Conservation (phyloP, 2,797 vertebrate genomes). For the Parambassis ranga region DNA sequence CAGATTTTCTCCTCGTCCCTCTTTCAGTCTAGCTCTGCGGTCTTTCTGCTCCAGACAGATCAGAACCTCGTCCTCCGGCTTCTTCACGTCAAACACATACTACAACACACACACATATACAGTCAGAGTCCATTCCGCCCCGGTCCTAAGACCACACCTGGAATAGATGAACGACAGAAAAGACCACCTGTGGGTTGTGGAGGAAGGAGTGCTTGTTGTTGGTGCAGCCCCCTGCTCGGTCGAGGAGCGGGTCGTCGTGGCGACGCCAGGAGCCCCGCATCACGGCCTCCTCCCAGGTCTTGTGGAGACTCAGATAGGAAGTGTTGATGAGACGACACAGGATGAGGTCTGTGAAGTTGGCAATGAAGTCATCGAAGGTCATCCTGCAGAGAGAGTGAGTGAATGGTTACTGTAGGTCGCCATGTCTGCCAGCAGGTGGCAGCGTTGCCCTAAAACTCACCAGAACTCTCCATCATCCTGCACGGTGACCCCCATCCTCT, state of each 20-base stretch:
- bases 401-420: neutral
- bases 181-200: slow-evolving; percentile 97
- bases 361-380: slow-evolving; percentile 91
- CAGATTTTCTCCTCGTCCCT: slow-evolving; percentile 89
- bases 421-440: slow-evolving; percentile 8
- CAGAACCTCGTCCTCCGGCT: slow-evolving; percentile 89
- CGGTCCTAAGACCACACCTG: too few relatives aligned
- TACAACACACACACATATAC: slow-evolving; percentile 39
- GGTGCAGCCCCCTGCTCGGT: slow-evolving; percentile 89
- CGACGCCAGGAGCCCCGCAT: slow-evolving; percentile 80
- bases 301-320: slow-evolving; percentile 92
- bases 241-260: slow-evolving; percentile 81
- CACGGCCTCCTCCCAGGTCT: slow-evolving; percentile 94
- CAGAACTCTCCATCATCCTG: slow-evolving; percentile 95
- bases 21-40: slow-evolving; percentile 81
- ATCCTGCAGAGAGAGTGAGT: slow-evolving; percentile 74
- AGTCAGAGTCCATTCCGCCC: accelerated
- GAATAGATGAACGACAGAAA: neutral
- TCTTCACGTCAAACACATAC: slow-evolving; percentile 93
- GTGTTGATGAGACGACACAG: slow-evolving; percentile 96
- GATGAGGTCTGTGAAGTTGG: slow-evolving; percentile 91
- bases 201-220: slow-evolving; percentile 90
- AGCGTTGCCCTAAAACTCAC: slow-evolving; percentile 67
- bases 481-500: slow-evolving; percentile 89
- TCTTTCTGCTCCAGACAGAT: slow-evolving; percentile 94